These are phyloP conservation scores for Venturia canescens DNA, from an alignment of 1,140 invertebrate genomes.

Conservation along the genomic window DNA sequence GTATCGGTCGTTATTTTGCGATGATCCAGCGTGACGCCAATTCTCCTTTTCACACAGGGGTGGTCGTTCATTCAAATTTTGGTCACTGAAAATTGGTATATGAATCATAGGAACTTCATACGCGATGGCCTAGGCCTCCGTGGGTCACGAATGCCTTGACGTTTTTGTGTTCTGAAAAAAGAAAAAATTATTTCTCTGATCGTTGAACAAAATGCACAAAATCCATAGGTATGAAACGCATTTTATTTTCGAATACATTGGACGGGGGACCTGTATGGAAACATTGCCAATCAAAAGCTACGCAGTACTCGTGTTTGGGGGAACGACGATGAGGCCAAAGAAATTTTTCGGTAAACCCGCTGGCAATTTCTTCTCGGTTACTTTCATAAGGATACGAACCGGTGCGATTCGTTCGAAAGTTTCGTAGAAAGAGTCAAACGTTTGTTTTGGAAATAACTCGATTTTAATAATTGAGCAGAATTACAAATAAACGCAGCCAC, in stretches of 20 bases:
- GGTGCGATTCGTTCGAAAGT: conserved; percentile 64
- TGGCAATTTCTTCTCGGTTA: conserved; percentile 63
- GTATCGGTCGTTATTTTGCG: conserved; percentile 63
- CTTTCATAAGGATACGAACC: conserved; percentile 64
- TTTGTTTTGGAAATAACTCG: conserved; percentile 74
- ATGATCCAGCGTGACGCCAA: conserved; percentile 63
- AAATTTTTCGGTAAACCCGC: conserved; percentile 79
- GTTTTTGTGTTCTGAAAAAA: conserved; percentile 67
- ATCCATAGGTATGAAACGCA: too few species aligned
- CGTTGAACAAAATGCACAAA: neutral
- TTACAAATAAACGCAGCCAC: conserved; percentile 85
- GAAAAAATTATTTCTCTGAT: conserved; percentile 5
- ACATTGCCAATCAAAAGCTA: conserved; percentile 46
- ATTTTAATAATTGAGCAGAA: conserved; percentile 85
- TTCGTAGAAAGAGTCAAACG: conserved; percentile 57
- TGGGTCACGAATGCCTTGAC: conserved; percentile 83
- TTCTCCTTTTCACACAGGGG: conserved; percentile 59
- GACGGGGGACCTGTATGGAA: too few species aligned
- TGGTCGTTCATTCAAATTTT: conserved; percentile 79
- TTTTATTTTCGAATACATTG: too few species aligned
- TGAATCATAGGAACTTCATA: conserved; percentile 85
- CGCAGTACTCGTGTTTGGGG: conserved; percentile 78
- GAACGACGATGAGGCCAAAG: conserved; percentile 80
- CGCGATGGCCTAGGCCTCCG: conserved; percentile 85
- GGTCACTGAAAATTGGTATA: conserved; percentile 85